Evolutionary conservation across 2,797 vertebrate species (phyloP).

Genomic region (Holocentrus rufus): DNA sequence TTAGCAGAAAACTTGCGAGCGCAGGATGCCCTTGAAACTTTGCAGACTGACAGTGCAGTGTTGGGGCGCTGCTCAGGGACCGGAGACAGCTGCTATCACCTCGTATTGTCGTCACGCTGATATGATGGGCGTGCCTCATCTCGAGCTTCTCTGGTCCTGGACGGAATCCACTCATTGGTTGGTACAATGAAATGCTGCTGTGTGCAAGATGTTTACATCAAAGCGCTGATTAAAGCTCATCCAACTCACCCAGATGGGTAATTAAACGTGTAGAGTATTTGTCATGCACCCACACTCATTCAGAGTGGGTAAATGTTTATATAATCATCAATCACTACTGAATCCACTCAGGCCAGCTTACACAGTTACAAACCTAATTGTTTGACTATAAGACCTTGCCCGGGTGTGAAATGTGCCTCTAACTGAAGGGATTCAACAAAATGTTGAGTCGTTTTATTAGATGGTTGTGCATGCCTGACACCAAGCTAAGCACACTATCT

Average conservation of each 20-base stretch:
- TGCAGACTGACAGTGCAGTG: constrained; percentile 58
- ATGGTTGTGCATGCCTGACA: constrained; percentile 55
- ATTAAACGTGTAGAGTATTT: constrained; percentile 61
- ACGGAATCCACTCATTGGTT: constrained; percentile 50
- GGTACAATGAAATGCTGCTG: constrained; percentile 37
- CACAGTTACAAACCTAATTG: constrained; percentile 37
- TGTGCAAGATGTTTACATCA: constrained; percentile 47
- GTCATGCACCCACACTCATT: constrained; percentile 56
- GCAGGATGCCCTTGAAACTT: constrained; percentile 76
- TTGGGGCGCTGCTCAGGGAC: constrained; percentile 40
- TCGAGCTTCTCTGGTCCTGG: constrained; percentile 8
- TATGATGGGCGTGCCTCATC: constrained; percentile 45
- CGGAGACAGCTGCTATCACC: constrained; percentile 59
- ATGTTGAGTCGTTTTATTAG: constrained; percentile 56
- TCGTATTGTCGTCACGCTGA: constrained; percentile 41
- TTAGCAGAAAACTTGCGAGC: constrained; percentile 57
- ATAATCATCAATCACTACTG: constrained; percentile 53
- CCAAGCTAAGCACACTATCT: constrained; percentile 59
- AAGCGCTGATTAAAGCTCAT: constrained; percentile 66
- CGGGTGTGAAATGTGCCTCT: constrained; percentile 36
- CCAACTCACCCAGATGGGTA: constrained; percentile 49
- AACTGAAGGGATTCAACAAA: constrained; percentile 52
- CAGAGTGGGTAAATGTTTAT: constrained; percentile 66
- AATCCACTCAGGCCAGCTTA: constrained; percentile 40
- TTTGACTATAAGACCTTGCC: constrained; percentile 40